These are phyloP conservation scores for Trilocha varians DNA, from an alignment of 2,888 invertebrate species.

Conservation along the genomic window DNA sequence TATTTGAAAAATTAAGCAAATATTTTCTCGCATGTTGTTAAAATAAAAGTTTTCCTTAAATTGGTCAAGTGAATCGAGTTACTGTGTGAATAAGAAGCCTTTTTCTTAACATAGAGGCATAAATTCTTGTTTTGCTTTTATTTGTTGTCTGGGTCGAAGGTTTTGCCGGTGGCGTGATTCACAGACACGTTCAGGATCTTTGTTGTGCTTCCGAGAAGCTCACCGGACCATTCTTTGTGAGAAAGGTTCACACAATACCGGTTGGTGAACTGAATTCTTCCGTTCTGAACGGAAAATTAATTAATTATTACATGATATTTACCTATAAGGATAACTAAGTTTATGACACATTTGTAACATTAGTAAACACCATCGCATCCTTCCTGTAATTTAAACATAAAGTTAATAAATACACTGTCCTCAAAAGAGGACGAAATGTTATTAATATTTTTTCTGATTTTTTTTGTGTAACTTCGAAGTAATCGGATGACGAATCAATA, in stretches of 20 bases:
- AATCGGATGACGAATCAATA: constrained; percentile 50
- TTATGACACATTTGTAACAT: neutral
- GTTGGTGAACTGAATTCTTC: constrained; percentile 61
- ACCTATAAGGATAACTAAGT: neutral
- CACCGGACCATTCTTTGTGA: constrained; percentile 56
- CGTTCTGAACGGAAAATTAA: constrained; percentile 35
- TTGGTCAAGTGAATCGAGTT: neutral
- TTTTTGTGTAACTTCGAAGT: too few species aligned
- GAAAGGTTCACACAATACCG: constrained; percentile 60
- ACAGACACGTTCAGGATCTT: constrained; percentile 63
- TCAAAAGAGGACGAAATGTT: too few species aligned
- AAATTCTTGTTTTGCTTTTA: constrained; percentile 13
- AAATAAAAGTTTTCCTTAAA: neutral
- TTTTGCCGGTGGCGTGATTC: constrained; percentile 48
- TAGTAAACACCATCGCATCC: neutral
- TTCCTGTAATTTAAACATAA: neutral
- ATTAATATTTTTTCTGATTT: too few species aligned
- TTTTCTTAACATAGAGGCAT: neutral
- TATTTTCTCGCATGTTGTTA: neutral
- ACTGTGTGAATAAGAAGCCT: neutral
- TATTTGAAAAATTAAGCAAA: neutral
- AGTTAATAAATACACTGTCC: neutral
- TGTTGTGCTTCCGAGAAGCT: constrained; percentile 67
- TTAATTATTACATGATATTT: constrained; percentile 23
- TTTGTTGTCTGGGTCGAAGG: constrained; percentile 48